Percentiles rank a stretch among this genome's conserved stretches.
These are phyloP conservation scores for Julus scandinavius DNA, from an alignment of 2,888 invertebrate genomes.

Conservation along the genomic window DNA sequence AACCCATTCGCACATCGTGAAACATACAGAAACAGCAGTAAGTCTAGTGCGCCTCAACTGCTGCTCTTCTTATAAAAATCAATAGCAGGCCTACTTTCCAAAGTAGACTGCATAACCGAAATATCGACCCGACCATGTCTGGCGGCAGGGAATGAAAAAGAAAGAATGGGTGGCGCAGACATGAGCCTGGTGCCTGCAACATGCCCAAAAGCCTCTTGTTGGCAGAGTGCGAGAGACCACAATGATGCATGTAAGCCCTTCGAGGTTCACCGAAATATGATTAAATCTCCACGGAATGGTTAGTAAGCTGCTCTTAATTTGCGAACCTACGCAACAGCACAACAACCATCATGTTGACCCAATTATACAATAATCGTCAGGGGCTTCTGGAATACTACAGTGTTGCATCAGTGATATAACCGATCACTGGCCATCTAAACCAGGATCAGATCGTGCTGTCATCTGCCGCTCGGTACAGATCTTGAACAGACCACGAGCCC, in stretches of 20 bases:
- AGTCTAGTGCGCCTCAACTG: neutral
- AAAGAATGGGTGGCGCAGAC: neutral
- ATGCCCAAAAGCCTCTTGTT: neutral
- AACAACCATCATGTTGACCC: neutral
- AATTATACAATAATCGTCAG: neutral
- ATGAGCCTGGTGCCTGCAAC: neutral
- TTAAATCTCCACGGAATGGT: conserved; percentile 29
- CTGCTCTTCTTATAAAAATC: conserved; percentile 26
- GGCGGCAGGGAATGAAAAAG: conserved; percentile 6
- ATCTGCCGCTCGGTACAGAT: neutral
- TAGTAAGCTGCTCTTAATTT: conserved; percentile 3
- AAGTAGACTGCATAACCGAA: conserved; percentile 24
- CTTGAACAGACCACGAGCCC: neutral
- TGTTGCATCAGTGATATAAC: neutral
- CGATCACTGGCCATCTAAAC: no score
- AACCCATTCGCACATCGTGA: conserved; percentile 39
- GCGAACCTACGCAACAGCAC: neutral
- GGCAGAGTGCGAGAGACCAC: neutral
- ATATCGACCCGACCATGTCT: conserved; percentile 24
- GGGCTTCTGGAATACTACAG: neutral
- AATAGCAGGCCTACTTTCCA: neutral
- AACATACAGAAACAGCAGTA: conserved; percentile 6
- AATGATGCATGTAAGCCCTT: conserved; percentile 24
- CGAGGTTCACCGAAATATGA: conserved; percentile 15
- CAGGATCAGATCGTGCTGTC: no score